Evolutionary conservation across 2,888 invertebrate species (phyloP), one percentile per base, ranked within the genome.

Genomic region (Brassicogethes aeneus): DNA sequence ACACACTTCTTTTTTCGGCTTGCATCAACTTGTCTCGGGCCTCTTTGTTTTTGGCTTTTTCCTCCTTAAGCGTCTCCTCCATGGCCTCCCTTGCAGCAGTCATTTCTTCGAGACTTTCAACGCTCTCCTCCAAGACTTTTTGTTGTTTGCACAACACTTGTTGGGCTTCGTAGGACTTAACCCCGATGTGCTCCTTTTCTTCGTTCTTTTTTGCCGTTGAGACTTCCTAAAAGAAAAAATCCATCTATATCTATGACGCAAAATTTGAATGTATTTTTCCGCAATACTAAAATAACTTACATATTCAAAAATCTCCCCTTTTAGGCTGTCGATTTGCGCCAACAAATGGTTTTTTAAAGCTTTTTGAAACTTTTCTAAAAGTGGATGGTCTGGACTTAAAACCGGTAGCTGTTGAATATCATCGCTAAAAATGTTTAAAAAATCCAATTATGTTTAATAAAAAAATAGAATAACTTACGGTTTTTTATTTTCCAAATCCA

Each of bases 281-380:
- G 2, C 14, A 2, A 3, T 2, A 15, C n/a, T 36, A 29, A 46
- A 42, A 10, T 34, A 50, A 45, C 68, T 61, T 67, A 83, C 83
- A 56, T 84, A 68, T 47, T 81, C 77, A 1, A 72, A 62, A 38
- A 86, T 79, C 62, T 88, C 82, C 42, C 77, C 75, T 34, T 75
- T 72, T 1, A 85, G 71, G 40, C 77, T 72, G 14, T 73, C 68
- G 54, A 82, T 78, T 46, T 85, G 80, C 39, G 76, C 76, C 34
- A 74, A 16, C 12, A 44, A 29, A 3, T 61, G 57, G 33, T 61
- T 59, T 37, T 55, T 62, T 3, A 62, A 42, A 1, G 58, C 53
- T 16, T 46, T 51, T 40, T 62, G 62, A 45, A 62, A 62, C 16
- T 49, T 53, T 13, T 52, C 54, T 35, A 61, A 43, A 7, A 59